Evolutionary conservation across 2,888 invertebrate genomes (phyloP), one percentile per base, ranked within the genome.

Genomic region (Chalcosyrphus nemorum): DNA sequence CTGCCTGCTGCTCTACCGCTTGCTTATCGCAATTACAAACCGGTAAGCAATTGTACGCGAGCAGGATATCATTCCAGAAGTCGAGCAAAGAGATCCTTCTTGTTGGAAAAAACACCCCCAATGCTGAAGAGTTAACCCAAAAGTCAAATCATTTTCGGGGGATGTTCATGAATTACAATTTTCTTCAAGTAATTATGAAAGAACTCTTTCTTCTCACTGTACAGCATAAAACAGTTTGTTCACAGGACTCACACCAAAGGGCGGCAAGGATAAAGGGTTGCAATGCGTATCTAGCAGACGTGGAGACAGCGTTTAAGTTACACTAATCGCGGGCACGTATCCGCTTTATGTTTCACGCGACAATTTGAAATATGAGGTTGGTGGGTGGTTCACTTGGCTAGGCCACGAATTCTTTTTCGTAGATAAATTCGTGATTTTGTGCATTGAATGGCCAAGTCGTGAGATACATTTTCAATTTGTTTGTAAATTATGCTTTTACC

Each of bases 1-100:
- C 21, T 32, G 41, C 21, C 17, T 50, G 47, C 43, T 41, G 17
- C 32, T 24, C 2, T 38, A 7, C 21, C 35, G 13, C 63, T 43
- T 65, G 74, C 84, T 84, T 84, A 84, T 84, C 84, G 80, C 80
- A 84, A 80, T 84, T 80, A 84, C 84, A 84, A 75, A 84, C 84
- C 84, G 84, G 84, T 84, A 80, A 84, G 84, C 78, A 84, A 84
- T 84, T 80, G 84, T 75, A 80, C 63, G 68, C 63, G 78, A 78
- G 41, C 24, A 68, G 56, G 47, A 82, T 82, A 66, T 71, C 45
- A 72, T 72, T 82, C 13, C 19, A 38, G 50, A 61, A 77, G 61
- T 63, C 63, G 61, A 70, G 54, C 72, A 68, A n/a, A n/a, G 77
- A 21, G 71, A 59, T 47, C 32, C 57, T 57, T 63, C 72, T 61